Base-by-base conservation (phyloP, 2,888 invertebrate species). In the Oligia strigilis region DNA sequence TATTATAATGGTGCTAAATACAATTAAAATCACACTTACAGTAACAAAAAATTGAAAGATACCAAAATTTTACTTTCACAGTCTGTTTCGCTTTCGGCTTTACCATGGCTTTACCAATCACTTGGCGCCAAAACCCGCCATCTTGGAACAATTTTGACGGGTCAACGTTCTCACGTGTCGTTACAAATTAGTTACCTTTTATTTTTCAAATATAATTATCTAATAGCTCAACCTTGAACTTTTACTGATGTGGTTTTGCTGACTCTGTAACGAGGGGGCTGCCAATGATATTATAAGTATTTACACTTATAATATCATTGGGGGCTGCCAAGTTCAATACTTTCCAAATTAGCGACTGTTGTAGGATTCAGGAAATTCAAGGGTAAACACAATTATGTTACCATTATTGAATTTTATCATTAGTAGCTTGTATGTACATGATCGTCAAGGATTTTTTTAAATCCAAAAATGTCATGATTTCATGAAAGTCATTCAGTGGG, bases 221-320 rank as follows among this genome's bases (percentile, higher is more conserved):
- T 84, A 80, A 82, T 67, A 52, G 19, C n/a, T 40, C 29, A 72
- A 66, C 88, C 87, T 86, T 88, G 84, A 87, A 84, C 80, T 80
- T 69, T 73, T 75, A 77, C 58, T 70, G 55, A 29, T 75, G 46
- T 40, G 58, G 65, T 87, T 87, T 85, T 72, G 75, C 79, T 58
- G 80, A 77, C 19, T 64, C 69, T 73, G 58, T 77, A 71, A 62
- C 85, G 64, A 80, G 43, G 36, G 29, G 29, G 29, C 29, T 29
- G 29, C 29, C 29, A 29, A 29, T 29, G 29, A 29, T 29, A 29
- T 29, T 29, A 29, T 29, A 29, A 1, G 29, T 29, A 29, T 29
- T 29, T 29, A 29, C 29, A 29, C 29, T 29, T 29, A 29, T 29
- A 29, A 29, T 29, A 29, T 29, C 29, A 29, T 29, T 36, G 36